These are phyloP conservation scores for Apodemia duryi DNA, from an alignment of 2,888 invertebrate genomes.

Conservation along the genomic window DNA sequence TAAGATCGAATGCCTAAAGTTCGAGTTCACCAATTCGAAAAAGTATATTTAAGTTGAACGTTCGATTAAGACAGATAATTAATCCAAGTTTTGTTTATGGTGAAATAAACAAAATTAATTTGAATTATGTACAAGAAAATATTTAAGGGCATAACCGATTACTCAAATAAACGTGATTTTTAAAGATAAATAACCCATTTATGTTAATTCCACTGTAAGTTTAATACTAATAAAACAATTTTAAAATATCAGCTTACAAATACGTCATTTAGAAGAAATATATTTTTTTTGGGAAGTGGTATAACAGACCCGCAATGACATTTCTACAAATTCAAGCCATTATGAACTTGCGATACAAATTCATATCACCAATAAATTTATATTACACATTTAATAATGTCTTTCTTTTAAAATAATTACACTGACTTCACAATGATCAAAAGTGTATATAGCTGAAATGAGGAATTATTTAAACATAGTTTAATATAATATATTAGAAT, in stretches of 20 bases:
- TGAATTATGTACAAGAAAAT: too few species aligned
- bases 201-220: too few species aligned
- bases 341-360: not conserved
- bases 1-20: too few species aligned
- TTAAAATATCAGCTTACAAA: not conserved
- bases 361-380: not conserved
- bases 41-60: too few species aligned
- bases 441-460: slow-evolving; percentile 12
- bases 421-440: slow-evolving; percentile 30
- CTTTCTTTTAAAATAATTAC: slow-evolving; percentile 23
- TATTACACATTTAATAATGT: not conserved
- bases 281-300: not conserved
- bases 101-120: too few species aligned
- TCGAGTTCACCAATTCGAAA: too few species aligned
- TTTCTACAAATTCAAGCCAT: slow-evolving; percentile 3
- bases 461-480: slow-evolving; percentile 14
- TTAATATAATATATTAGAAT: slow-evolving; percentile 4
- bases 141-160: too few species aligned
- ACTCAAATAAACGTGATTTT: too few species aligned
- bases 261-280: not conserved
- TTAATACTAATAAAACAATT: too few species aligned
- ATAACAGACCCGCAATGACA: not conserved
- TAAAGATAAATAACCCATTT: too few species aligned
- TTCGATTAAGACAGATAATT: too few species aligned
- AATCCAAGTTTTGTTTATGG: too few species aligned